Conservation (phyloP, 2,888 invertebrate species). For the Aricia artaxerxes region DNA sequence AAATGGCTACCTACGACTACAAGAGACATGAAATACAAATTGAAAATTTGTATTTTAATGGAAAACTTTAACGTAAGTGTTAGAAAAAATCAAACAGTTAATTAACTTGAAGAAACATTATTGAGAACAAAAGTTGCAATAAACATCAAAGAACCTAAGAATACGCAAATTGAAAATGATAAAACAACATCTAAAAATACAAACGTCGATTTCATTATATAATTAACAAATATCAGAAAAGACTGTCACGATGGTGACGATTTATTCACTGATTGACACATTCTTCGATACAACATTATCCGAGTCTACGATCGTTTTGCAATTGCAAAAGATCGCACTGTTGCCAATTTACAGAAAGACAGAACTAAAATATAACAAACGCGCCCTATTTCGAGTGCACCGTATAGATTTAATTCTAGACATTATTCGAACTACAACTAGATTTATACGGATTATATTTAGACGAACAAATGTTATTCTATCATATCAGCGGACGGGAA, state of each 20-base stretch:
- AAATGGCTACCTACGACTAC: not conserved
- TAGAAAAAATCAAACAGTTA: too few species aligned
- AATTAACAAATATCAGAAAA: conserved; percentile 5
- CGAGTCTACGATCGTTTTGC: conserved; percentile 71
- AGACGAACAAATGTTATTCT: conserved; percentile 28
- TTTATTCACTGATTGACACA: conserved; percentile 17
- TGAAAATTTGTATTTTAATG: too few species aligned
- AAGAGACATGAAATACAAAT: too few species aligned
- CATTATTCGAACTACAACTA: conserved; percentile 51
- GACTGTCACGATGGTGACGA: conserved; percentile 1
- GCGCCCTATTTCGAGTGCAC: conserved; percentile 75
- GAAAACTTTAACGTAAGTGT: too few species aligned
- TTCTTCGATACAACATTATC: conserved; percentile 47
- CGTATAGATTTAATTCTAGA: conserved; percentile 74
- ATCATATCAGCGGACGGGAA: conserved; percentile 24
- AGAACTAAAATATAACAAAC: conserved; percentile 79
- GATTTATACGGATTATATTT: conserved; percentile 30
- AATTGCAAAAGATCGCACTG: conserved; percentile 77
- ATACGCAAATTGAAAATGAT: not conserved
- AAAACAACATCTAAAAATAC: not conserved
- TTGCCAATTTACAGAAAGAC: conserved; percentile 81
- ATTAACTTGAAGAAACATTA: too few species aligned
- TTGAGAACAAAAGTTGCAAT: not conserved
- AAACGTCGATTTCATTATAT: not conserved
- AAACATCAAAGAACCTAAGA: not conserved